Base-by-base conservation (phyloP, 2,888 invertebrate genomes). In the Pomacea canaliculata region DNA sequence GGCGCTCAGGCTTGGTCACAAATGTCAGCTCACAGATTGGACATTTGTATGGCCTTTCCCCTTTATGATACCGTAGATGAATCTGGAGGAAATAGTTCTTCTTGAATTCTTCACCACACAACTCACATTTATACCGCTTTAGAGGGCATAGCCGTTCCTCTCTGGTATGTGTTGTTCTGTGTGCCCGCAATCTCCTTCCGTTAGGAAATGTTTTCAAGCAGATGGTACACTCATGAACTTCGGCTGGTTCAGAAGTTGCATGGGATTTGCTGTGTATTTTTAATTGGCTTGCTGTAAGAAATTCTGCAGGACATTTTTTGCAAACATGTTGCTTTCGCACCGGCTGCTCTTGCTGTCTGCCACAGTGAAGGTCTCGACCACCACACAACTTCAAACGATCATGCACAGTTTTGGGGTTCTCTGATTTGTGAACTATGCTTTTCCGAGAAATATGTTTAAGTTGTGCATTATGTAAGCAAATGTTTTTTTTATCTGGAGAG, bases 231-330 rank as follows among this genome's bases (percentile, higher is more conserved):
- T 69, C 69, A n/a, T 69, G 69, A 49, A n/a, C 16, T 18, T 69
- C 69, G 4, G 10, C 10, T 63, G 63, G 27, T 19, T 51, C 69
- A 16, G 49, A 46, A 13, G 23, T 7, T 19, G n/a, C 12, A 49
- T 79, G 79, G 7, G 63, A 71, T 59, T 69, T 70, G 27, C 74
- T 73, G 67, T 79, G 79, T 19, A 37, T 63, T 37, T 73, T 70
- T 46, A 79, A 69, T 16, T 48, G 67, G 10, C 73, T 27, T 67
- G 71, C 69, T 51, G 76, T 68, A 18, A 51, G 37, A 67, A 68
- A 79, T n/a, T 68, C 37, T 13, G 46, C 59, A 10, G 68, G 63
- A 59, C 79, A 79, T 19, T 49, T 13, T 19, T 49, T 49, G 49
- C 69, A 69, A 8, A 16, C 10, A 18, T 69, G 69, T 9, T 23